A percentile compares a stretch with the other conserved stretches of the same genome.
Conservation (phyloP, 2,797 vertebrate species). For the Thalassophryne amazonica region DNA sequence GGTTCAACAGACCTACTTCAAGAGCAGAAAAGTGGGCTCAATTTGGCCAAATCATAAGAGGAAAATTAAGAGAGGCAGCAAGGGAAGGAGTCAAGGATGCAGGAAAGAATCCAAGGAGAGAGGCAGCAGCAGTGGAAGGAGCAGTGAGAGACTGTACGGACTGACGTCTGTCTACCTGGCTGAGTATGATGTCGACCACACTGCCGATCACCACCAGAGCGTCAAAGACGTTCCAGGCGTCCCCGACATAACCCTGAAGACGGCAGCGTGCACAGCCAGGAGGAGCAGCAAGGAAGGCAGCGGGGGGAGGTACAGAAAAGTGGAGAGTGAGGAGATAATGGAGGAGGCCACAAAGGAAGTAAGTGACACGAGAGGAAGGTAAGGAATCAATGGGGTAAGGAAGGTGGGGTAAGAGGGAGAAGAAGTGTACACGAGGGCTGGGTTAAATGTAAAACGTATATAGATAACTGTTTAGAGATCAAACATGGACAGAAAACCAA, state of each 20-base stretch:
- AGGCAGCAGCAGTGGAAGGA: constrained; percentile 14
- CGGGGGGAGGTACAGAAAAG: constrained; percentile 5
- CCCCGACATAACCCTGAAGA: constrained; percentile 96
- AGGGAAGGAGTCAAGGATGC: constrained; percentile 17
- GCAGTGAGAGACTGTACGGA: constrained; percentile 57
- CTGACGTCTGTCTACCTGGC: constrained; percentile 87
- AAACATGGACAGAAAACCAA: not conserved
- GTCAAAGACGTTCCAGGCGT: constrained; percentile 99
- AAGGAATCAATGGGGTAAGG: not conserved
- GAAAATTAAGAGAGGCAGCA: constrained; percentile 20
- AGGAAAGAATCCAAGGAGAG: constrained; percentile 5
- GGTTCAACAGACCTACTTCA: constrained; percentile 9
- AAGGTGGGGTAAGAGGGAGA: constrained; percentile 5
- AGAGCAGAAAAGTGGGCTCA: constrained; percentile 9
- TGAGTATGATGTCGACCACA: constrained; percentile 99
- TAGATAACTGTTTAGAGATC: not conserved
- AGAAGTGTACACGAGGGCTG: constrained; percentile 10
- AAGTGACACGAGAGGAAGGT: not conserved
- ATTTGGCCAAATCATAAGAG: not conserved
- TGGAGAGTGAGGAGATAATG: not conserved
- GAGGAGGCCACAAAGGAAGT: constrained; percentile 2
- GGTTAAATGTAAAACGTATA: constrained; percentile 3
- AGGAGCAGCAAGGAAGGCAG: constrained; percentile 9
- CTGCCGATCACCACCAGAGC: constrained; percentile 99
- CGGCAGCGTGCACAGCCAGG: constrained; percentile 80